A percentile compares a stretch with the other conserved stretches of the same genome.
These are phyloP conservation scores for Scatophagus argus DNA, from an alignment of 2,113 vertebrate species.

Conservation along the genomic window DNA sequence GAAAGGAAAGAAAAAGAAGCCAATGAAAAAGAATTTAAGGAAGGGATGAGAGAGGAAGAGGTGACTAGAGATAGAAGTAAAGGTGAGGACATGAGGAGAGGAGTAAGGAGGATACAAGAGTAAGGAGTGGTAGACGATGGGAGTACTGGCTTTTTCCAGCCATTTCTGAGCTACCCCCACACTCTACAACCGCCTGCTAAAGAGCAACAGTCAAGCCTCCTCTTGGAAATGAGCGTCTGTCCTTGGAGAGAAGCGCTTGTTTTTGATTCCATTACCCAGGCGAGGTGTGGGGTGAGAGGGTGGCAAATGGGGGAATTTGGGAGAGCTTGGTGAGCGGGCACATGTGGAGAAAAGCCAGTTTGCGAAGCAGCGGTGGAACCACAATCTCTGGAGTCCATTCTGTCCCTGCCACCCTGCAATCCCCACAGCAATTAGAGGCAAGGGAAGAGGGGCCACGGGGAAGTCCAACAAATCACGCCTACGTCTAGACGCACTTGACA, in stretches of 20 bases:
- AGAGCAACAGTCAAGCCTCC: slow-evolving; percentile 29
- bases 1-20: not conserved
- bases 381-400: slow-evolving; percentile 82
- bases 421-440: slow-evolving; percentile 73
- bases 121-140: slow-evolving; percentile 6
- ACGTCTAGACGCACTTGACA: slow-evolving; percentile 53
- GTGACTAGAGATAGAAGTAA: not conserved
- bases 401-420: slow-evolving; percentile 72
- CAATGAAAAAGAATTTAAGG: not conserved
- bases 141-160: slow-evolving; percentile 13
- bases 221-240: slow-evolving; percentile 44
- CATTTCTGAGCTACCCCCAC: slow-evolving; percentile 18
- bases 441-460: slow-evolving; percentile 56
- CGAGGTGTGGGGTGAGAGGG: slow-evolving; percentile 70
- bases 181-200: slow-evolving; percentile 21
- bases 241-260: slow-evolving; percentile 57
- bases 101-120: slow-evolving; percentile 6
- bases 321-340: slow-evolving; percentile 48
- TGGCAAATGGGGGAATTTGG: slow-evolving; percentile 74
- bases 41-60: not conserved
- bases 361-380: slow-evolving; percentile 80
- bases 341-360: slow-evolving; percentile 82
- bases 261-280: slow-evolving; percentile 68
- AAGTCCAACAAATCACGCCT: slow-evolving; percentile 72
- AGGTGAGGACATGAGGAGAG: slow-evolving; percentile 3